A percentile compares a stretch with the other conserved stretches of the same genome.
Conservation (phyloP, 2,797 vertebrate genomes). For the Thaleichthys pacificus region DNA sequence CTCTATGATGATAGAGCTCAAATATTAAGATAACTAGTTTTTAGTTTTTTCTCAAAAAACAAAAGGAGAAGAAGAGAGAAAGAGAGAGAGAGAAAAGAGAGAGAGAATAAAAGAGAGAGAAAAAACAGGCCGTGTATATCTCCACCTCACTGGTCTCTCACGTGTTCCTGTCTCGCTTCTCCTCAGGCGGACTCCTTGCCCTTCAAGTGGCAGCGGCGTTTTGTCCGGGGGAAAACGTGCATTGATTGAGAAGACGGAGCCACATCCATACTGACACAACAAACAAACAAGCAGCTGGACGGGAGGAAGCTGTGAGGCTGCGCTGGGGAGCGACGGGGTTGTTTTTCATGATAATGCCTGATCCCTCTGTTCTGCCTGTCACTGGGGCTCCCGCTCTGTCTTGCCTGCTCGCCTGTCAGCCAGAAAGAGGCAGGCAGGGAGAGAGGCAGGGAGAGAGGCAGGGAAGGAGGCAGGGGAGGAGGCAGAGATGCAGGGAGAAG, state of each 20-base stretch:
- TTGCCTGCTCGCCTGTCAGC: slow-evolving; percentile 55
- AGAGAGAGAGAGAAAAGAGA: not conserved
- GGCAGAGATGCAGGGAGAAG: not conserved
- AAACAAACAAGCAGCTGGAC: slow-evolving; percentile 57
- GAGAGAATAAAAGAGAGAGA: not conserved
- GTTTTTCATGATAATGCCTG: slow-evolving; percentile 63
- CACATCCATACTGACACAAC: slow-evolving; percentile 44
- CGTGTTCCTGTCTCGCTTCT: slow-evolving; percentile 17
- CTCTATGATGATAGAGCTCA: not conserved
- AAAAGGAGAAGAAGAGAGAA: not conserved
- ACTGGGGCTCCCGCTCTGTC: slow-evolving; percentile 37
- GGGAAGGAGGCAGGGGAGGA: not conserved
- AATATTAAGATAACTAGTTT: not conserved
- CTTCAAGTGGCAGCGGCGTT: slow-evolving; percentile 33
- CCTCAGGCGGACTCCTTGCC: slow-evolving; percentile 17
- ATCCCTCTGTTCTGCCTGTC: slow-evolving; percentile 60
- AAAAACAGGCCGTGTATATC: not conserved
- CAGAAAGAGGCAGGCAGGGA: not conserved
- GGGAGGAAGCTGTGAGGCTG: slow-evolving; percentile 56
- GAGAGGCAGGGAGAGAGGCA: not conserved
- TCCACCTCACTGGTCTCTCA: slow-evolving; percentile 14
- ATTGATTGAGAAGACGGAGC: slow-evolving; percentile 27
- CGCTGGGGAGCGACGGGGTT: slow-evolving; percentile 50
- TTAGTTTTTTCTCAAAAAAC: slow-evolving; percentile 15
- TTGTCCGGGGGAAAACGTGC: slow-evolving; percentile 33